Conservation (phyloP, 2,797 vertebrate species). For the Phalanger gymnotis region DNA sequence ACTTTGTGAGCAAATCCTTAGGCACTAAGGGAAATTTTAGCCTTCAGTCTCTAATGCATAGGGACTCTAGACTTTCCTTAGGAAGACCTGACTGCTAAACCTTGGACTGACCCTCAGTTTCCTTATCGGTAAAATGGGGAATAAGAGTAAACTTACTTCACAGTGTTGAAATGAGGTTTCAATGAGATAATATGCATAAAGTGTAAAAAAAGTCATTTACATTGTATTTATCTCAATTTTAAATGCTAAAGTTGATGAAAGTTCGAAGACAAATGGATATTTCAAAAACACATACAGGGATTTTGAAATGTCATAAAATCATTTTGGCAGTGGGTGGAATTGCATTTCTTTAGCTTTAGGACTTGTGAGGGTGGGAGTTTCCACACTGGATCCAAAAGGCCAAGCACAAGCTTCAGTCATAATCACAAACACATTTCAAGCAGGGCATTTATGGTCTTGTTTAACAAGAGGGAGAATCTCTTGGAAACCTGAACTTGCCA, state of each 20-base stretch:
- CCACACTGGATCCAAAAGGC: neutral
- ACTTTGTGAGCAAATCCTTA: fast-evolving
- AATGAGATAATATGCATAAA: neutral
- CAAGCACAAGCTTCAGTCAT: fast-evolving
- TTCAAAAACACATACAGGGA: fast-evolving
- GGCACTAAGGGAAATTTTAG: neutral
- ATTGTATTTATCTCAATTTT: neutral
- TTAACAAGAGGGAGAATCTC: conserved; percentile 24
- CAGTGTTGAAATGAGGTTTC: neutral
- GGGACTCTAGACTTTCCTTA: neutral
- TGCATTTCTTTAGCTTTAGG: fast-evolving
- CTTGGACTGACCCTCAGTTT: neutral
- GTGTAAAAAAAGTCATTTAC: neutral
- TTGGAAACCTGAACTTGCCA: conserved; percentile 5
- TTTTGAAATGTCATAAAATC: neutral
- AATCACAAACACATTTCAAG: neutral
- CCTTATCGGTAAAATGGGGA: neutral
- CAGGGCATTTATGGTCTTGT: neutral
- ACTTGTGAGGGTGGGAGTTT: fast-evolving
- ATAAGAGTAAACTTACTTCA: neutral
- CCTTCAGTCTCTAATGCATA: fast-evolving
- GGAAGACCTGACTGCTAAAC: neutral
- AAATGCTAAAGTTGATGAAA: neutral
- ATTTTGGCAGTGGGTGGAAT: neutral
- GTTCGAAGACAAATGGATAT: neutral